These are phyloP conservation scores for Rhabdornis inornatus DNA, from an alignment of 2,113 vertebrate genomes.

Conservation along the genomic window DNA sequence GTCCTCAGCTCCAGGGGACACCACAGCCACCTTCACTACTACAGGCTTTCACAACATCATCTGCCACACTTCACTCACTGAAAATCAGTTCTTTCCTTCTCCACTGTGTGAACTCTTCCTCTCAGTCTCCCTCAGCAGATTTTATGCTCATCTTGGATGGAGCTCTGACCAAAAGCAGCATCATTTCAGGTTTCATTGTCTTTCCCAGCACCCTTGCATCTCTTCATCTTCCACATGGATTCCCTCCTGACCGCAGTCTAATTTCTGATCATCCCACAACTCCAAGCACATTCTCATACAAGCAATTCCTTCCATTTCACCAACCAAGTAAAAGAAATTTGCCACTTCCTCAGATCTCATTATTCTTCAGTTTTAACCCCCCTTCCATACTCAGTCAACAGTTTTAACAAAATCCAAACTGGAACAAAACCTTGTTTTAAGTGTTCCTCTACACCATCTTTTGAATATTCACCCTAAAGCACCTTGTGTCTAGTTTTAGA, in stretches of 20 bases:
- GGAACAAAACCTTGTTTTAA: neutral
- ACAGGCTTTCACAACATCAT: neutral
- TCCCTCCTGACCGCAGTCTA: neutral
- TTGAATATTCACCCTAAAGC: neutral
- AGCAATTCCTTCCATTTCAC: neutral
- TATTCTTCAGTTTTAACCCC: neutral
- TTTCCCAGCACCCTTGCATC: neutral
- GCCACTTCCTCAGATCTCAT: neutral
- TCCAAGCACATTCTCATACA: neutral
- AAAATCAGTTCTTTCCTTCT: neutral
- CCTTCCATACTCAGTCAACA: neutral
- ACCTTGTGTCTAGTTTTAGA: neutral
- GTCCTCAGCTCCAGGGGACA: neutral
- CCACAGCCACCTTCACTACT: neutral
- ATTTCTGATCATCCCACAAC: neutral
- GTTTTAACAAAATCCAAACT: neutral
- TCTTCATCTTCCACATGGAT: neutral
- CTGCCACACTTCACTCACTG: neutral
- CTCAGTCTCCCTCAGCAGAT: neutral
- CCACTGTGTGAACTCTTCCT: neutral
- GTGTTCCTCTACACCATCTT: neutral
- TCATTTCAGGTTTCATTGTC: neutral
- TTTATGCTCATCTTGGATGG: neutral
- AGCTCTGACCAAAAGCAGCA: neutral
- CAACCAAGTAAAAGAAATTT: neutral